Evolutionary conservation across 2,888 invertebrate species (phyloP), one percentile per base, ranked within the genome.

Genomic region (Thelaira solivaga): DNA sequence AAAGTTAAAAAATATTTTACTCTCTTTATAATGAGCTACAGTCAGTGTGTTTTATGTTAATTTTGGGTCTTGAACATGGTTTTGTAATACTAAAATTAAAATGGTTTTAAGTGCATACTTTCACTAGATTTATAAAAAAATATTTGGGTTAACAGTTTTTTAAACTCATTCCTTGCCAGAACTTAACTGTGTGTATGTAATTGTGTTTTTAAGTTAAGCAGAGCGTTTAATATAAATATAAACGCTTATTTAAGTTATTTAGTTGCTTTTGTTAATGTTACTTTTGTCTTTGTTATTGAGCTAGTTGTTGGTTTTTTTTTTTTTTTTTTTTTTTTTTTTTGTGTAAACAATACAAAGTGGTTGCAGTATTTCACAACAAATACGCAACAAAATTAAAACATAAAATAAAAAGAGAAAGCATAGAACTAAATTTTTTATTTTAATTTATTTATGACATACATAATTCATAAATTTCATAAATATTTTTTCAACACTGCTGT

Each of bases 291-390:
- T 43, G 31, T 22, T 45, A 20, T 36, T 57, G 55, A 8, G n/a
- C 10, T 47, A n/a, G n/a, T 20, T 34, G 67, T 68, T 47, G 22
- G 55, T 43, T 62, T 49, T 26, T 62, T 29, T 11, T 55, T n/a
- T n/a, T n/a, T n/a, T n/a, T n/a, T n/a, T n/a, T n/a, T n/a, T n/a
- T n/a, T n/a, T 36, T 62, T 4, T 4, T 47, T 26, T 26, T 16
- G 5, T 26, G 18, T 49, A 24, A 57, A 57, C 31, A 64, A 64
- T 72, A 57, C 47, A 64, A 55, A 65, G 64, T 73, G 73, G 55
- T 57, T 65, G 57, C 62, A 64, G 64, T 26, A 55, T 47, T 43
- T 51, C 24, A 18, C 53, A 43, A 22, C 8, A 45, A n/a, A 45
- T 24, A 16, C 1, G 3, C 47, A 29, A 10, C 11, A 1, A 34